These are phyloP conservation scores for Alaudala cheleensis DNA, from an alignment of 2,113 vertebrate genomes.

Conservation along the genomic window DNA sequence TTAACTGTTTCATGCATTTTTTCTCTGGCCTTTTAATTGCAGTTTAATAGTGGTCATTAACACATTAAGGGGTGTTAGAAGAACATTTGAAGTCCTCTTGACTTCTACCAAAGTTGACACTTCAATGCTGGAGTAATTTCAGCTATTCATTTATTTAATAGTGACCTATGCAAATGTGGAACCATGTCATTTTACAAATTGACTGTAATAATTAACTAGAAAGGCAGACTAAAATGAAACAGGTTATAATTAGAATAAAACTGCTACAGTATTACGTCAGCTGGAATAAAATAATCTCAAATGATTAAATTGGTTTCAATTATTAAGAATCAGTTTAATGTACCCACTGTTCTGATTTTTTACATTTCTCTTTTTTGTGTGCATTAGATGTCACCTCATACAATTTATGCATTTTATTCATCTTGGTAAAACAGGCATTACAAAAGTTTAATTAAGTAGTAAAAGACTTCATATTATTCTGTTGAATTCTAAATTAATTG, in stretches of 20 bases:
- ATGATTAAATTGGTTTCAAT: conserved; percentile 87
- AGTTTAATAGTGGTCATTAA: conserved; percentile 95
- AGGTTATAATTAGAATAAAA: conserved; percentile 90
- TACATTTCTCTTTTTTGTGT: conserved; percentile 82
- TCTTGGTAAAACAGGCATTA: conserved; percentile 84
- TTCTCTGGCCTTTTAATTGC: conserved; percentile 88
- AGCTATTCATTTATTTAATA: conserved; percentile 92
- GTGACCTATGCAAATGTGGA: conserved; percentile 93
- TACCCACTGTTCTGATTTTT: conserved; percentile 83
- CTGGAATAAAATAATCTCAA: conserved; percentile 85
- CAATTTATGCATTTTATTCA: conserved; percentile 85
- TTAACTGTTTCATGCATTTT: conserved; percentile 89
- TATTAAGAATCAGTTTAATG: conserved; percentile 87
- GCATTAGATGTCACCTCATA: conserved; percentile 82
- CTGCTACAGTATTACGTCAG: conserved; percentile 86
- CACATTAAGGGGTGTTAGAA: conserved; percentile 91
- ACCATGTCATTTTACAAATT: conserved; percentile 90
- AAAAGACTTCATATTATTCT: conserved; percentile 83
- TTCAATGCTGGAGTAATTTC: conserved; percentile 91
- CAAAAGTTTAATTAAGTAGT: conserved; percentile 86
- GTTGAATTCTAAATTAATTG: conserved; percentile 82
- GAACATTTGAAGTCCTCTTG: conserved; percentile 90
- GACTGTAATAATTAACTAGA: conserved; percentile 91
- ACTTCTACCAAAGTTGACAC: conserved; percentile 93
- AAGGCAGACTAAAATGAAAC: conserved; percentile 87